Conservation (phyloP, 2,888 invertebrate genomes). For the Byasa hedistus region DNA sequence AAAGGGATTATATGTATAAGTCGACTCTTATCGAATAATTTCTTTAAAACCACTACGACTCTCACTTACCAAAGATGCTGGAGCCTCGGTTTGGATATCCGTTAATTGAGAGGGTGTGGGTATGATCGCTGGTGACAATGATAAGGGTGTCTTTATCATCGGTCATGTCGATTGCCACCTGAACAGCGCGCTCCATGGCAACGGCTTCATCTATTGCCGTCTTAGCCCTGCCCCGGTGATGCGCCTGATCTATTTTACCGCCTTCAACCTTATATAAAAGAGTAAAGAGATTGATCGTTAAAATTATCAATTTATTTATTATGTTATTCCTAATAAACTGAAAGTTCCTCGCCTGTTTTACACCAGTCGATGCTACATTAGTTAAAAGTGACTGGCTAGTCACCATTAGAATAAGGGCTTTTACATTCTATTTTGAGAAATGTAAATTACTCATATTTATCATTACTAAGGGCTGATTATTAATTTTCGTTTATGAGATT, state of each 20-base stretch:
- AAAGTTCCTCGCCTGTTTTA: too few relatives aligned
- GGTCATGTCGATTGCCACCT: constrained; percentile 81
- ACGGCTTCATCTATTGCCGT: constrained; percentile 89
- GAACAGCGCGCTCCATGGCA: constrained; percentile 88
- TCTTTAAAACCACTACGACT: neutral
- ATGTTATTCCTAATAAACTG: too few relatives aligned
- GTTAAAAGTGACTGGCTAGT: too few relatives aligned
- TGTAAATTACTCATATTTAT: too few relatives aligned
- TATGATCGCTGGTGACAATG: constrained; percentile 92
- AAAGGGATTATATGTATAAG: too few relatives aligned
- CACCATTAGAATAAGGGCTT: too few relatives aligned
- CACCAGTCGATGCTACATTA: too few relatives aligned
- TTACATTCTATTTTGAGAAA: too few relatives aligned
- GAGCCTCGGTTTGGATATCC: constrained; percentile 86
- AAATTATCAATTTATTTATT: too few relatives aligned
- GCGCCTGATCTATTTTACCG: constrained; percentile 91
- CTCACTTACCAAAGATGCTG: constrained; percentile 82
- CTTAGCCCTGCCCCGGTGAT: constrained; percentile 89
- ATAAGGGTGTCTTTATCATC: constrained; percentile 85
- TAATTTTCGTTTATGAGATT: too few relatives aligned
- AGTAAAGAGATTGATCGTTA: neutral
- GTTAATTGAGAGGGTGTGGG: constrained; percentile 88
- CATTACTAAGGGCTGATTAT: too few relatives aligned
- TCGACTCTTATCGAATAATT: too few relatives aligned
- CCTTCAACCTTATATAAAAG: constrained; percentile 84